Conservation (phyloP, 2,888 invertebrate species). For the Baronia brevicornis region DNA sequence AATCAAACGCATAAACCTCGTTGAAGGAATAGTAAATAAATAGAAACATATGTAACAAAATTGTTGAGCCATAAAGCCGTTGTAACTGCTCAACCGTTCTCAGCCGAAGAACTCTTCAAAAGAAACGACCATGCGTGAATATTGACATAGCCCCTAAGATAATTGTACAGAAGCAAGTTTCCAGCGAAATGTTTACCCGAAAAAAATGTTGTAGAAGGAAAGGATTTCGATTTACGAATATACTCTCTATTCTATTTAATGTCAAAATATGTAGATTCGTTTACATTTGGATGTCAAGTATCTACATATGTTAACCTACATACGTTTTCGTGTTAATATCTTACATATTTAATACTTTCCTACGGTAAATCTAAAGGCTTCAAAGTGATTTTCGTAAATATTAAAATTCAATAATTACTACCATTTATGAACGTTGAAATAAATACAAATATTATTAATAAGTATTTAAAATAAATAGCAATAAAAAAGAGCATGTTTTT, state of each 20-base stretch:
- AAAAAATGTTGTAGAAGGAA: conserved; percentile 13
- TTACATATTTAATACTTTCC: no score
- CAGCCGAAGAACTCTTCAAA: conserved; percentile 28
- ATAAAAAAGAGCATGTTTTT: no score
- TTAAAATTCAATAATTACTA: no score
- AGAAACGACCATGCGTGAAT: conserved; percentile 33
- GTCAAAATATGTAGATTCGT: conserved; percentile 3
- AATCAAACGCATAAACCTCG: no score
- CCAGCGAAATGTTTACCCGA: conserved; percentile 13
- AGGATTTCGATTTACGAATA: conserved; percentile 13
- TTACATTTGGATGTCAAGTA: conserved; percentile 2
- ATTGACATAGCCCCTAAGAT: conserved; percentile 26
- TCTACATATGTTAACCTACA: conserved; percentile 1
- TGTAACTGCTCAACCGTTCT: conserved; percentile 24
- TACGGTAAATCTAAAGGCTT: no score
- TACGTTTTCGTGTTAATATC: no score
- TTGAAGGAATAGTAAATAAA: conserved; percentile 19
- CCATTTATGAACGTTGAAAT: no score
- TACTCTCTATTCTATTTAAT: conserved; percentile 6
- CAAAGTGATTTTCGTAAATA: no score
- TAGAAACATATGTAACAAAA: conserved; percentile 27
- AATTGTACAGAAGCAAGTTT: conserved; percentile 16
- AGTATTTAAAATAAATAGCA: no score
- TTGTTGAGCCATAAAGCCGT: conserved; percentile 26
- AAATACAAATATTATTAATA: no score